Evolutionary conservation across 1,140 invertebrate genomes (phyloP).

Genomic region (Bombus difficillimus): DNA sequence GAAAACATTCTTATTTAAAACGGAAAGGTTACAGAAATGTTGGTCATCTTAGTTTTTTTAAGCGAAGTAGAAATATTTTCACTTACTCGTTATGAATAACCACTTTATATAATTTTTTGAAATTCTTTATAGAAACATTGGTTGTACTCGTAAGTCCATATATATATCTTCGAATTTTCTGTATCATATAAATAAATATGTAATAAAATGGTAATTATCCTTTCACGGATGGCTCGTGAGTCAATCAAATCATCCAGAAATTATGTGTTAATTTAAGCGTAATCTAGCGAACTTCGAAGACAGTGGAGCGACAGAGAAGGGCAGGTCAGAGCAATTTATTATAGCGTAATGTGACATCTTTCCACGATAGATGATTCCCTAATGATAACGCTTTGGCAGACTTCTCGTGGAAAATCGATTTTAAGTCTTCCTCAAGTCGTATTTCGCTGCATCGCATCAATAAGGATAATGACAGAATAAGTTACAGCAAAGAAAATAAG

Average conservation of each 20-base stretch:
- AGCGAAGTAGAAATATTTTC: background rate
- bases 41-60: background rate
- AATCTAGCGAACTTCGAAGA: conserved; percentile 48
- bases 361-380: conserved; percentile 60
- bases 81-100: background rate
- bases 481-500: too few species aligned
- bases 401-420: conserved; percentile 34
- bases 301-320: background rate
- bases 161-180: too few species aligned
- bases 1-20: conserved; percentile 7
- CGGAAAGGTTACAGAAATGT: conserved; percentile 2
- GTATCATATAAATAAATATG: background rate
- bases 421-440: conserved; percentile 1
- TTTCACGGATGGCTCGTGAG: background rate
- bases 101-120: background rate
- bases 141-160: too few species aligned
- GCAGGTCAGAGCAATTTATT: conserved; percentile 56
- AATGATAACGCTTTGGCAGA: conserved; percentile 52
- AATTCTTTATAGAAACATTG: background rate
- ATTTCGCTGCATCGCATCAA: too few species aligned
- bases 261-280: conserved; percentile 55
- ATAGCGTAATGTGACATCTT: conserved; percentile 51
- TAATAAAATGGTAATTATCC: background rate
- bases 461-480: background rate
- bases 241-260: conserved; percentile 48